Percentiles rank a stretch among this genome's conserved stretches.
Evolutionary conservation across 2,113 vertebrate genomes (phyloP).

Genomic region (Apistogramma diplotaenia): DNA sequence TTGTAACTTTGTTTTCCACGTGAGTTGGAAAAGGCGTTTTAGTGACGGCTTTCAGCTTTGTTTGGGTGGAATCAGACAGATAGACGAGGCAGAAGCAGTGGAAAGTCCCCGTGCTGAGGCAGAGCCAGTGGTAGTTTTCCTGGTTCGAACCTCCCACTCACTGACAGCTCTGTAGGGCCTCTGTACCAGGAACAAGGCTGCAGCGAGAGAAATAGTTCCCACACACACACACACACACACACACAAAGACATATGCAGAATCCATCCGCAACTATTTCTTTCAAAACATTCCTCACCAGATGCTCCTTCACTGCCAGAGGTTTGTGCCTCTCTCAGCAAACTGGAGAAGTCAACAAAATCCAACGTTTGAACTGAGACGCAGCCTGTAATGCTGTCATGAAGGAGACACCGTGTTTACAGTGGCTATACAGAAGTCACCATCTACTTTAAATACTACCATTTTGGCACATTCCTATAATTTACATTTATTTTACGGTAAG

Average conservation of each 20-base stretch:
- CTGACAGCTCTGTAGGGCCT: slow-evolving; percentile 58
- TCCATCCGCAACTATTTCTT: slow-evolving; percentile 59
- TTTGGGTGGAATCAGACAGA: slow-evolving; percentile 57
- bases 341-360: slow-evolving; percentile 50
- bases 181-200: slow-evolving; percentile 45
- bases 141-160: slow-evolving; percentile 75
- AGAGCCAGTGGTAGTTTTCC: slow-evolving; percentile 86
- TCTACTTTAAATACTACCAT: slow-evolving; percentile 20
- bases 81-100: slow-evolving; percentile 72
- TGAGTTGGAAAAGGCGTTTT: neutral
- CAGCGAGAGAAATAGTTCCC: slow-evolving; percentile 38
- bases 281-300: slow-evolving; percentile 63
- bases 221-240: slow-evolving; percentile 17
- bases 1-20: neutral
- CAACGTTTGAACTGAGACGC: slow-evolving; percentile 35
- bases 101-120: slow-evolving; percentile 89
- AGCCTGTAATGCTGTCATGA: slow-evolving; percentile 25
- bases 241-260: slow-evolving; percentile 14
- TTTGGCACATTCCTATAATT: slow-evolving; percentile 38
- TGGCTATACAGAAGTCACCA: slow-evolving; percentile 37
- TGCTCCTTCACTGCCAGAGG: slow-evolving; percentile 49
- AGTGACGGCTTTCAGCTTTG: slow-evolving; percentile 38
- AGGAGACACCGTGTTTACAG: slow-evolving; percentile 43
- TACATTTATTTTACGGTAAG: neutral
- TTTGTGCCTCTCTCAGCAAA: slow-evolving; percentile 60